A percentile compares a stretch with the other conserved stretches of the same genome.
These are phyloP conservation scores for Ceratoteleas bidentatus DNA, from an alignment of 1,140 invertebrate genomes.

Conservation along the genomic window DNA sequence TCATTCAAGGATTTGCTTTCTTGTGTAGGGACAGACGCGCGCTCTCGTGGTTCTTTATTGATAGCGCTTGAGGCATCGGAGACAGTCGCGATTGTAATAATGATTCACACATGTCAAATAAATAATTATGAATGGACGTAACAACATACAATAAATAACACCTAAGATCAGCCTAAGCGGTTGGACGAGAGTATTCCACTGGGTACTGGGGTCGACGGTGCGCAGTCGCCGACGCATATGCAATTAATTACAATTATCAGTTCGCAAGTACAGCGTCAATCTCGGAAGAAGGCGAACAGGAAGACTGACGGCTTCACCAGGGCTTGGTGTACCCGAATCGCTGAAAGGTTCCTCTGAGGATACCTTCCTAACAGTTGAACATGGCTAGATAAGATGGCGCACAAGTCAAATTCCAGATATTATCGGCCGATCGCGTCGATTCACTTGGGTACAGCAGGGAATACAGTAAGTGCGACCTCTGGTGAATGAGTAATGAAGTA, in stretches of 20 bases:
- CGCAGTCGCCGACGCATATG: conserved; percentile 36
- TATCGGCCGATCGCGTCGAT: too few relatives aligned
- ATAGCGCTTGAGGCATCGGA: conserved; percentile 64
- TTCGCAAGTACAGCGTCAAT: conserved; percentile 59
- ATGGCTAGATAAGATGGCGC: conserved; percentile 4
- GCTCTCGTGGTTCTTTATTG: conserved; percentile 73
- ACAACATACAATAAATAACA: conserved; percentile 67
- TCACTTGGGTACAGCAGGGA: too few relatives aligned
- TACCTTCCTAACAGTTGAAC: not conserved
- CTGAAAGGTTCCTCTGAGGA: not conserved
- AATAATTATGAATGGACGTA: conserved; percentile 65
- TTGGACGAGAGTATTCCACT: conserved; percentile 68
- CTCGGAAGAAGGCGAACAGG: conserved; percentile 24
- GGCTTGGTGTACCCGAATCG: conserved; percentile 25
- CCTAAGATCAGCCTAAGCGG: conserved; percentile 48
- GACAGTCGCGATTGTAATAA: conserved; percentile 44
- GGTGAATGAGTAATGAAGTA: conserved; percentile 44
- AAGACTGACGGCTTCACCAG: conserved; percentile 53
- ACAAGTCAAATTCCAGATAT: not conserved
- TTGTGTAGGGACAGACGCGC: conserved; percentile 67
- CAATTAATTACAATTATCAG: conserved; percentile 47
- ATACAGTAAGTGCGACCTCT: conserved; percentile 25
- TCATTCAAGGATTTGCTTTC: conserved; percentile 59
- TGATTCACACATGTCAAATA: conserved; percentile 61
- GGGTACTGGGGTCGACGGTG: conserved; percentile 63